Conservation (phyloP, 35 echinoderm and acorn worm species). For the Hemicentrotus pulcherrimus region DNA sequence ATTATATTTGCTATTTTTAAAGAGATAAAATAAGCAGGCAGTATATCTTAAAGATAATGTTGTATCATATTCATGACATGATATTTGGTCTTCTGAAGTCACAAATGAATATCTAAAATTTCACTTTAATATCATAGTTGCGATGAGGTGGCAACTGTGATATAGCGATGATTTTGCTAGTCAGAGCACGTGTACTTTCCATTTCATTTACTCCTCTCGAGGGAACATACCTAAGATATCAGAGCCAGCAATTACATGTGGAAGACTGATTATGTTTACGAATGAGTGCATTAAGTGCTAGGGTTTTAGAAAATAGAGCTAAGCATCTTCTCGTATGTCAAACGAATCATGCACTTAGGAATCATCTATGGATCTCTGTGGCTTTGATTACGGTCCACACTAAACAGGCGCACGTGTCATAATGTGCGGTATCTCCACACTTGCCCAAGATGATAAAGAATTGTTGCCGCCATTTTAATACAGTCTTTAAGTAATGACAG, state of each 20-base stretch:
- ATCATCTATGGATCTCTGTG: conserved; percentile 3
- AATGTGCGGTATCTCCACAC: neutral
- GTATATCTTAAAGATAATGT: no score
- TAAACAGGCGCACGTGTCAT: neutral
- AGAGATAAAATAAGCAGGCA: no score
- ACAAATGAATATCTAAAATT: no score
- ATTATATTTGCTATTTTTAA: no score
- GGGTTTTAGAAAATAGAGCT: neutral
- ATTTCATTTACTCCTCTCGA: neutral
- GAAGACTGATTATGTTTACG: neutral
- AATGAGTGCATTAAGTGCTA: conserved; percentile 4
- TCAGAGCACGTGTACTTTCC: neutral
- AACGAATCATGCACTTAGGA: neutral
- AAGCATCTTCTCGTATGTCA: neutral
- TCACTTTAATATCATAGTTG: no score
- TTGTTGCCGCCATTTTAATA: neutral
- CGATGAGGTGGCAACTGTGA: neutral
- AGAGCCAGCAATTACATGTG: neutral
- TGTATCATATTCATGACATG: no score
- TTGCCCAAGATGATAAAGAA: neutral
- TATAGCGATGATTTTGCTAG: neutral
- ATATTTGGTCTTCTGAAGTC: no score
- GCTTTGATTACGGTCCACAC: neutral
- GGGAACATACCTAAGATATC: neutral
- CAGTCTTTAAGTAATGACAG: neutral